Percentiles rank a stretch among this genome's conserved stretches.
Evolutionary conservation across 2,888 invertebrate genomes (phyloP).

Genomic region (Gari tellinella): DNA sequence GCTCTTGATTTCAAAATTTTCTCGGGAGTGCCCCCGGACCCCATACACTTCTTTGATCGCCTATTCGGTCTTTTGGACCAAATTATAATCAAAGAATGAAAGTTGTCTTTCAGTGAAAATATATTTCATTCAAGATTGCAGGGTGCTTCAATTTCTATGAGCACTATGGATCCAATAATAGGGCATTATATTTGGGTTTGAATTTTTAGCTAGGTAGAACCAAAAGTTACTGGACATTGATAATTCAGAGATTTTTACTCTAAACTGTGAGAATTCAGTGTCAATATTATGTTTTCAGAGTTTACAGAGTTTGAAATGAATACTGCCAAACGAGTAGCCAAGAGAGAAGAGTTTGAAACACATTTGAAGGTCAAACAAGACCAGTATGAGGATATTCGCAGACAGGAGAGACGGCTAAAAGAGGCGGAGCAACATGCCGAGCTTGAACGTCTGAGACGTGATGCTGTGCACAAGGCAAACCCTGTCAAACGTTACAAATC

Average conservation of each 20-base stretch:
- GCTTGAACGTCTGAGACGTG: slow-evolving; percentile 71
- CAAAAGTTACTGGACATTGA: too few species aligned
- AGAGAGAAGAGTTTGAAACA: slow-evolving; percentile 77
- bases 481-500: slow-evolving; percentile 78
- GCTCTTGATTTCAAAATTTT: too few species aligned
- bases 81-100: too few species aligned
- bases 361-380: slow-evolving; percentile 80
- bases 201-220: not conserved
- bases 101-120: too few species aligned
- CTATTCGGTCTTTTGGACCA: too few species aligned
- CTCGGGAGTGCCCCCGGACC: too few species aligned
- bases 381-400: slow-evolving; percentile 86
- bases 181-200: too few species aligned
- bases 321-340: slow-evolving; percentile 87
- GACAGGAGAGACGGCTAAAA: slow-evolving; percentile 61
- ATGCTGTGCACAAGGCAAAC: slow-evolving; percentile 79
- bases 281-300: slow-evolving; percentile 67
- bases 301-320: slow-evolving; percentile 87
- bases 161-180: too few species aligned
- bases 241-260: too few species aligned
- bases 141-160: too few species aligned
- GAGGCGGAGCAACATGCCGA: slow-evolving; percentile 76
- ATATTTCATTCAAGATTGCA: too few species aligned
- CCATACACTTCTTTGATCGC: too few species aligned
- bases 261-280: not conserved